phyloP scores from a whole-genome alignment of 2,113 vertebrate species.

The Pavo muticus region DNA sequence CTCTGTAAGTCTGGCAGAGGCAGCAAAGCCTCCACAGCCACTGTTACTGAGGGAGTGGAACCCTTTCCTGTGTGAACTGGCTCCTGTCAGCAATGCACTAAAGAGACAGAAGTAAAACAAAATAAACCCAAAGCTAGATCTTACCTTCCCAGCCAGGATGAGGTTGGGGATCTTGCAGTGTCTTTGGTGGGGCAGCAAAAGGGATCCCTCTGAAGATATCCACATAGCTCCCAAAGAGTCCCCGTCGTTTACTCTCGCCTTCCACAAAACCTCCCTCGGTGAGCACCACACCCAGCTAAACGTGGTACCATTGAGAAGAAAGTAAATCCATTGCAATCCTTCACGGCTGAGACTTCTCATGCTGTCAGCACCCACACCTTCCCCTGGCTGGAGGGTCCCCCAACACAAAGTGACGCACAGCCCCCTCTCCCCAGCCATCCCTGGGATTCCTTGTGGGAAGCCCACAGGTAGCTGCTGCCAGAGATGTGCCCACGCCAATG shows the following conservation, averaged over 20 bases:
- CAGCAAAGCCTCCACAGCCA: neutral
- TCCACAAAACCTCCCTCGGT: conserved; percentile 92
- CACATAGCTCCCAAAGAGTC: conserved; percentile 75
- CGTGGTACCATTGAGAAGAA: neutral
- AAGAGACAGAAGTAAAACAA: neutral
- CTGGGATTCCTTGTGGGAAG: neutral
- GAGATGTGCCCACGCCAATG: neutral
- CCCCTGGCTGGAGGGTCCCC: neutral
- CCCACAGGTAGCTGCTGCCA: neutral
- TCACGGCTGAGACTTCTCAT: neutral
- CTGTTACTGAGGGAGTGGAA: too few species aligned
- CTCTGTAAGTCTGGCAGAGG: neutral
- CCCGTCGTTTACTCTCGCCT: conserved; percentile 81
- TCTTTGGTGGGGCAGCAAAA: conserved; percentile 84
- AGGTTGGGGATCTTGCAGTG: conserved; percentile 84
- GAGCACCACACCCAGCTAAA: conserved; percentile 87
- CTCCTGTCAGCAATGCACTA: neutral
- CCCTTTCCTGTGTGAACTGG: neutral
- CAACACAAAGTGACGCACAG: neutral
- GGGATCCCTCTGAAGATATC: conserved; percentile 95
- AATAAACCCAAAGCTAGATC: neutral
- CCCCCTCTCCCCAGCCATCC: accelerated
- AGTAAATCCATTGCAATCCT: neutral
- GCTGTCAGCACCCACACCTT: neutral
- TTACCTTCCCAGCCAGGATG: conserved; percentile 95